These are phyloP conservation scores for Neoascia interrupta DNA, from an alignment of 2,888 invertebrate genomes.

Conservation along the genomic window DNA sequence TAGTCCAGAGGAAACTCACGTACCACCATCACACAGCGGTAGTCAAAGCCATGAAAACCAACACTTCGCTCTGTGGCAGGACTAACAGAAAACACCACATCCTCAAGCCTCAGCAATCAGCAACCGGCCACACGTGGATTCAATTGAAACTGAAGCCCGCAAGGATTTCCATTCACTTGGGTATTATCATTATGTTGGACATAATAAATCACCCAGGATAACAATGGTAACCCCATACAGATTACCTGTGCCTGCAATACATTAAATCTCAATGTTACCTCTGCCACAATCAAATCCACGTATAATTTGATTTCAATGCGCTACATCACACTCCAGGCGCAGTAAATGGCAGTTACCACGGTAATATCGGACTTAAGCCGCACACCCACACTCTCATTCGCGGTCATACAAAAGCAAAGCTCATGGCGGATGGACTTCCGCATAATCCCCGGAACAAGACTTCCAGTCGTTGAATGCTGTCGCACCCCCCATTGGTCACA, in stretches of 20 bases:
- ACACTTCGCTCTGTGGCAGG: neutral
- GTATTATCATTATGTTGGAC: constrained; percentile 67
- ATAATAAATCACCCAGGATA: constrained; percentile 77
- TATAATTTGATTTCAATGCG: constrained; percentile 65
- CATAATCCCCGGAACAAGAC: constrained; percentile 52
- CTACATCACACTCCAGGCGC: constrained; percentile 8
- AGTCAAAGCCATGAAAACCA: neutral
- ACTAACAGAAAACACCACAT: neutral
- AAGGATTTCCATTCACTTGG: constrained; percentile 29
- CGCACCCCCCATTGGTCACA: neutral
- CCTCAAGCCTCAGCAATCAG: constrained; percentile 7
- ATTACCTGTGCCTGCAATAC: constrained; percentile 62
- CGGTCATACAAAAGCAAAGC: constrained; percentile 37
- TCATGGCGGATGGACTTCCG: constrained; percentile 30
- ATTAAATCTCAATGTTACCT: constrained; percentile 53
- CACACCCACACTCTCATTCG: neutral
- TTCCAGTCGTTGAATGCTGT: neutral
- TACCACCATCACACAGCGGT: neutral
- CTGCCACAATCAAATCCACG: constrained; percentile 62
- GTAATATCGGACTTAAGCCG: neutral
- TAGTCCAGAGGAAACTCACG: neutral
- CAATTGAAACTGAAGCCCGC: neutral
- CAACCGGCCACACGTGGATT: constrained; percentile 3
- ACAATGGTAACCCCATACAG: constrained; percentile 76
- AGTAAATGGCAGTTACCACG: constrained; percentile 21